phyloP scores from a whole-genome alignment of 2,113 vertebrate species.

The Zapornia atra region DNA sequence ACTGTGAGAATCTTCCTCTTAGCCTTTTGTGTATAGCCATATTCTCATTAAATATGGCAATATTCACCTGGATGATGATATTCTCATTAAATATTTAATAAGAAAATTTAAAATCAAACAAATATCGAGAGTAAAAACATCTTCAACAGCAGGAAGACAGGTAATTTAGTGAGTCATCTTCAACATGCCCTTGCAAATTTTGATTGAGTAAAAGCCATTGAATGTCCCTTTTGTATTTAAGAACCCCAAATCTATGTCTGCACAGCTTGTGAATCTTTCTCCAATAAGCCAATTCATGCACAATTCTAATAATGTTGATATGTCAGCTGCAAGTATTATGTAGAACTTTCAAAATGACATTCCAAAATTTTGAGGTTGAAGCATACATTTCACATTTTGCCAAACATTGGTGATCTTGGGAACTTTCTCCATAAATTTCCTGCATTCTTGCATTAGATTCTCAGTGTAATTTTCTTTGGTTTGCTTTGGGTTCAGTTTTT shows the following conservation, averaged over 20 bases:
- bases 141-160: background rate
- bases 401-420: background rate
- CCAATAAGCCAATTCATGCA: background rate
- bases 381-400: background rate
- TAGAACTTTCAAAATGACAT: background rate
- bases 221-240: background rate
- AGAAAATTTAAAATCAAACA: background rate
- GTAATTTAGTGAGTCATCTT: background rate
- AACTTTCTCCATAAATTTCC: background rate
- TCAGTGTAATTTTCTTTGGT: background rate
- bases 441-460: background rate
- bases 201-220: background rate
- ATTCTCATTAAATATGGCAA: background rate
- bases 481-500: too few species aligned
- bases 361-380: background rate
- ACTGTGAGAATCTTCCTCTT: background rate
- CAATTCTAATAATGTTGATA: background rate
- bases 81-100: background rate
- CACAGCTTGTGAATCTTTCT: background rate
- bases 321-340: background rate
- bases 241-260: background rate
- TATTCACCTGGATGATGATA: background rate
- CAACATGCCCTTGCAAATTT: background rate
- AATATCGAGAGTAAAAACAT: background rate
- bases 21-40: background rate